phyloP scores from a whole-genome alignment of 2,113 vertebrate genomes.

The Melozone crissalis region DNA sequence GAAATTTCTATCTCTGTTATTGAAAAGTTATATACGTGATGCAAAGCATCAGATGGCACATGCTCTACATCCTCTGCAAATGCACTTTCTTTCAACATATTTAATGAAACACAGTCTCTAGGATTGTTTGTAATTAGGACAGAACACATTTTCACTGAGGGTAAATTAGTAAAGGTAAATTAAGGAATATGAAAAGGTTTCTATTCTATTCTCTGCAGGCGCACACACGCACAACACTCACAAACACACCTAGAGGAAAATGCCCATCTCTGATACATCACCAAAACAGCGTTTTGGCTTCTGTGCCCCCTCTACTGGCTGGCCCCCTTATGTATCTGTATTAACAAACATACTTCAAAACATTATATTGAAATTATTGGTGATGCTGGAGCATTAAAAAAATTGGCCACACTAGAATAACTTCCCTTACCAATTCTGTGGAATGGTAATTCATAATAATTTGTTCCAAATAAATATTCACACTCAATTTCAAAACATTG shows the following conservation, averaged over 20 bases:
- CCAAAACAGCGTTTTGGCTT: neutral
- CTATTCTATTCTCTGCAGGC: neutral
- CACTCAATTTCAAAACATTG: neutral
- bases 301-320: slow-evolving; percentile 53
- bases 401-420: neutral
- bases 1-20: neutral
- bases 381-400: neutral
- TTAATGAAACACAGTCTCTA: neutral
- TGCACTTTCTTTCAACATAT: neutral
- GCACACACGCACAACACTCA: neutral
- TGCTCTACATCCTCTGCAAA: neutral
- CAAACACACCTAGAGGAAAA: neutral
- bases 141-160: neutral
- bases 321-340: neutral
- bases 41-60: neutral
- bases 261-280: neutral
- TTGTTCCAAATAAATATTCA: neutral
- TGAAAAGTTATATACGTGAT: neutral
- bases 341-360: neutral
- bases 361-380: neutral
- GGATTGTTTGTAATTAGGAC: neutral
- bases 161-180: slow-evolving; percentile 30
- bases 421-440: neutral
- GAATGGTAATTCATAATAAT: neutral
- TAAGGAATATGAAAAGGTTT: neutral